Evolutionary conservation across 1,140 invertebrate species (phyloP), one percentile per base, ranked within the genome.

Genomic region (Pseudomyrmex dendroicus): DNA sequence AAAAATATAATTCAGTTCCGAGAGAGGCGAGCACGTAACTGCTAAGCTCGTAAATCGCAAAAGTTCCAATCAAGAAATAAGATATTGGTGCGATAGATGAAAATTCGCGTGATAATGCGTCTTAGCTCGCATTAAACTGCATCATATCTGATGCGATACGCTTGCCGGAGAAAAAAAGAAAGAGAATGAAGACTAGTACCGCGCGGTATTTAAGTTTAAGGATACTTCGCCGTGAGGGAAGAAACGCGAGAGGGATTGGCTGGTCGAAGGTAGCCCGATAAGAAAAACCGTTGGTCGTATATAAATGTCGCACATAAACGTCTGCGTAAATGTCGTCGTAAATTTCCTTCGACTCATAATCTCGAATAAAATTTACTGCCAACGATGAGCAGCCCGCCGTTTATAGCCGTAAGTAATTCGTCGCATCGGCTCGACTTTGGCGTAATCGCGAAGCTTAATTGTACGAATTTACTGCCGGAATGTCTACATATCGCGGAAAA

Each of bases 281-380:
- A 78, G 76, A 78, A 78, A 78, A 70, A 70, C 44, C 20, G 2
- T 35, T 20, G 63, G 5, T 50, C 76, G 44, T 78, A 70, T 78
- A 78, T 77, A 77, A 77, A 56, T 48, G 54, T 78, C 76, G 63
- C 76, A 20, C 76, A 57, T 78, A 78, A 78, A 78, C 54, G 64
- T 78, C 76, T 15, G 12, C 66, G 20, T 78, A 25, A 78, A 70
- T 25, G 64, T 68, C 76, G 44, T 48, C 76, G 64, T 78, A 78
- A 70, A 78, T 59, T 48, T 9, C 20, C 64, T 70, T 70, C 64
- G 64, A 70, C 20, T 78, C 66, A 70, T 78, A 70, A 78, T 78
- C 64, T 78, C 15, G 22, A 78, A 78, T 78, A 25, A 78, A 70
- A 78, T 78, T 78, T 78, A 78, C 54, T 48, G 15, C 17, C 64